phyloP scores from a whole-genome alignment of 2,888 invertebrate species.

The Pollenia angustigena region DNA sequence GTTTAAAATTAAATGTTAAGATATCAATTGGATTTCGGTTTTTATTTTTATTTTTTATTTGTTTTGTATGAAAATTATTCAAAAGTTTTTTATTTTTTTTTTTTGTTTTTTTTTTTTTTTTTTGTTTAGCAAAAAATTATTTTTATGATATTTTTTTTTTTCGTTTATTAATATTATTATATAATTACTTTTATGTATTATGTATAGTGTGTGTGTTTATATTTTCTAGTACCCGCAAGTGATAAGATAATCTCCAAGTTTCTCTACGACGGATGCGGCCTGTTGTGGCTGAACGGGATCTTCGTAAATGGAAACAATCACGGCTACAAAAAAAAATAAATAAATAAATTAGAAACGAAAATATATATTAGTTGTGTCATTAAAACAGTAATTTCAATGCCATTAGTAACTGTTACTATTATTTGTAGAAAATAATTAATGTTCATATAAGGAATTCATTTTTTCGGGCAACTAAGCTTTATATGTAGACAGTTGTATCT shows the following conservation, averaged over 20 bases:
- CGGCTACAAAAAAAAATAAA: constrained; percentile 87
- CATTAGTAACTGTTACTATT: neutral
- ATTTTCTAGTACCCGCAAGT: constrained; percentile 96
- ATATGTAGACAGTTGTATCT: neutral
- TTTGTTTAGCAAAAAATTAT: constrained; percentile 69
- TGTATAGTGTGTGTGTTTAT: constrained; percentile 75
- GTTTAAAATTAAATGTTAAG: constrained; percentile 48
- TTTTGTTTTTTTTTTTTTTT: constrained; percentile 67
- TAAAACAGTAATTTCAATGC: neutral
- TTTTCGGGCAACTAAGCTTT: neutral
- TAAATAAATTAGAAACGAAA: constrained; percentile 48
- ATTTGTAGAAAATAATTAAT: constrained; percentile 18
- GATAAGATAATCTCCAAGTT: constrained; percentile 98
- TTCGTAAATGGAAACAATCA: constrained; percentile 97
- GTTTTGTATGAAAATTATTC: constrained; percentile 73
- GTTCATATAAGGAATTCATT: constrained; percentile 22
- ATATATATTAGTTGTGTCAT: constrained; percentile 19
- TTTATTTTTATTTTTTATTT: constrained; percentile 71
- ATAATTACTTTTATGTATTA: constrained; percentile 78
- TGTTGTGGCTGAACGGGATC: constrained; percentile 98
- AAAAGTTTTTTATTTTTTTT: constrained; percentile 63
- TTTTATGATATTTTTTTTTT: constrained; percentile 72
- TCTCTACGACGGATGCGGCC: constrained; percentile 98
- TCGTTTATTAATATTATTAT: constrained; percentile 77
- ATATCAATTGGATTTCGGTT: constrained; percentile 65